Evolutionary conservation across 2,888 invertebrate species (phyloP), one percentile per base, ranked within the genome.

Genomic region (Spodoptera picta): DNA sequence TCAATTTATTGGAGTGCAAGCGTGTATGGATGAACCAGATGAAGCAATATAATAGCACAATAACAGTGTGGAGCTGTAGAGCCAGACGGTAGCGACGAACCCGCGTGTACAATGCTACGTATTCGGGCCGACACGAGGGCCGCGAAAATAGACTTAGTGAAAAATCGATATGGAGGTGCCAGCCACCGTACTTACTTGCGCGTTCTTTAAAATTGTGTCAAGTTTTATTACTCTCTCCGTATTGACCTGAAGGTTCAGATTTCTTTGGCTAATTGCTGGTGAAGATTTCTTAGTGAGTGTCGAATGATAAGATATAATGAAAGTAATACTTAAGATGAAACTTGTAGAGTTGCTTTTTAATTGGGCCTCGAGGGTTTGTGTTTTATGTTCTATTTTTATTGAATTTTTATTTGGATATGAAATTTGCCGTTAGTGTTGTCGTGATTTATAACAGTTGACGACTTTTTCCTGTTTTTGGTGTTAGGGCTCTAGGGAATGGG

Each of bases 141-240:
- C 84, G 84, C 88, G 85, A 86, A 89, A 89, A 91, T 88, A 90
- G 87, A 87, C 87, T 89, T 87, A 84, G 81, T 76, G 82, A 77
- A 90, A 91, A 90, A 91, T 91, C 91, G 86, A 90, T 91, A 85
- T 65, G 65, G 75, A 83, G 84, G 85, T 83, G 83, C 79, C 75
- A 77, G 72, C 71, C 61, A 57, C 52, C 42, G 63, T 68, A 56
- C 67, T 77, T 80, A 77, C 81, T 82, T 80, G 77, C 69, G 74
- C 76, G 73, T 81, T 84, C 86, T 87, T 90, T 84, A 85, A 90
- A 90, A 87, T 85, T 86, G 88, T 90, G 86, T 88, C 88, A 88
- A 90, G 85, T 85, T 87, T 83, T 86, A 85, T 86, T 86, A 83
- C 85, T 83, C 83, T 57, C 49, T 44, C 19, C n/a, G 55, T 62